Evolutionary conservation across 1,140 invertebrate genomes (phyloP).

Genomic region (Tribolium castaneum): DNA sequence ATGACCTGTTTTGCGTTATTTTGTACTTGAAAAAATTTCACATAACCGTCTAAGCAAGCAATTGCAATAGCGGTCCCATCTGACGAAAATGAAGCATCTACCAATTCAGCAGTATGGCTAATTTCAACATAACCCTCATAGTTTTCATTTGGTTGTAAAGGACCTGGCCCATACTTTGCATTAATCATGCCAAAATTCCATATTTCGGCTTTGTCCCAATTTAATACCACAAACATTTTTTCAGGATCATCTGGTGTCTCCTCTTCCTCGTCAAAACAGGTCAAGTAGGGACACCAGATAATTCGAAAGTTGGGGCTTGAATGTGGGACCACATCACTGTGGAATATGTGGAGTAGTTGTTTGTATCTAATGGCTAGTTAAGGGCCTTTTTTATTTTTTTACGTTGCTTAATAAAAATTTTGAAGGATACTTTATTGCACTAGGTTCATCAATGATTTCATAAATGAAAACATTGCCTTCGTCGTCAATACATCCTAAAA

Average conservation of each 20-base stretch:
- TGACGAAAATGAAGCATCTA: slow-evolving; percentile 90
- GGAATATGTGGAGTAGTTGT: slow-evolving; percentile 68
- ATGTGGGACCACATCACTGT: slow-evolving; percentile 63
- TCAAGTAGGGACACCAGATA: slow-evolving; percentile 94
- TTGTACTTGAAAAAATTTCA: slow-evolving; percentile 91
- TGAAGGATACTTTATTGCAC: slow-evolving; percentile 69
- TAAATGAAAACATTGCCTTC: slow-evolving; percentile 85
- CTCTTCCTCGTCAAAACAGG: slow-evolving; percentile 71
- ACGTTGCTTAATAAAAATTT: not conserved
- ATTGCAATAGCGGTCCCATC: slow-evolving; percentile 94
- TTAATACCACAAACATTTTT: slow-evolving; percentile 82
- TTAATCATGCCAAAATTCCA: slow-evolving; percentile 71
- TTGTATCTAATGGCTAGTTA: slow-evolving; percentile 52
- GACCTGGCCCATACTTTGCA: slow-evolving; percentile 65
- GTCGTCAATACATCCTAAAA: slow-evolving; percentile 89
- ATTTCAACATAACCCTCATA: slow-evolving; percentile 74
- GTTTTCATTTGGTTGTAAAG: slow-evolving; percentile 65
- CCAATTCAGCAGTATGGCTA: slow-evolving; percentile 76
- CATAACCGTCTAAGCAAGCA: slow-evolving; percentile 85
- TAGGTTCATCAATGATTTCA: slow-evolving; percentile 75
- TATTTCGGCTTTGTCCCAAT: slow-evolving; percentile 77
- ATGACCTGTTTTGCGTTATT: not conserved
- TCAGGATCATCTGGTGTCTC: slow-evolving; percentile 78
- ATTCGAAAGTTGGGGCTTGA: slow-evolving; percentile 73
- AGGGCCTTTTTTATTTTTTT: not conserved